Conservation (phyloP, 2,888 invertebrate genomes). For the Microplitis manilae region DNA sequence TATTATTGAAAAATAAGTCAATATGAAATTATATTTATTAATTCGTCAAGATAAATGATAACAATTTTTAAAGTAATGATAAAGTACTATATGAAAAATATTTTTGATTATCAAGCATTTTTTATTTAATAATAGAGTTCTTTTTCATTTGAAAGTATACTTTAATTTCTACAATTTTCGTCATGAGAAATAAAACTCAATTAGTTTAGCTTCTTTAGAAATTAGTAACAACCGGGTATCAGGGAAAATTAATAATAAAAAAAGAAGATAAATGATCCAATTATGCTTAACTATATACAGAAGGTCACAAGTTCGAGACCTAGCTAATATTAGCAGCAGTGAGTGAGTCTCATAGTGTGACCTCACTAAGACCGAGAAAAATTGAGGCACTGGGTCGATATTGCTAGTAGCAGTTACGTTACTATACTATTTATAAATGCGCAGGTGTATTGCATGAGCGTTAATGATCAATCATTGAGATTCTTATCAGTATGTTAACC, state of each 20-base stretch:
- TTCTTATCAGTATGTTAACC: not conserved
- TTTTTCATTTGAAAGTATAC: no score
- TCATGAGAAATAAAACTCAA: no score
- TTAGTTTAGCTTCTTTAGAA: not conserved
- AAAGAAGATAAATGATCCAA: not conserved
- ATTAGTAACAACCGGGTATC: not conserved
- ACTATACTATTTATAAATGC: not conserved
- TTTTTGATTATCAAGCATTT: no score
- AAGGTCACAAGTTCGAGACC: constrained; percentile 12
- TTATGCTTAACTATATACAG: not conserved
- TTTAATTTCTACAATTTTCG: no score
- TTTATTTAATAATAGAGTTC: no score
- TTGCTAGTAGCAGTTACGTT: constrained; percentile 3
- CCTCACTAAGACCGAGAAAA: not conserved
- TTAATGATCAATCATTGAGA: not conserved
- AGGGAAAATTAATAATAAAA: not conserved
- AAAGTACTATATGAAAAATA: no score
- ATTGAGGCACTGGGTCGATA: constrained; percentile 6
- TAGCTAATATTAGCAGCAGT: constrained; percentile 11
- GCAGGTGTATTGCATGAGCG: not conserved
- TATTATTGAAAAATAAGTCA: no score
- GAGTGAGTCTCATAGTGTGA: constrained; percentile 7
- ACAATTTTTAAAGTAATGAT: no score
- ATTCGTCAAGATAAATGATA: no score
- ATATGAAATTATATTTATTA: no score